These are phyloP conservation scores for Monarcha castaneiventris DNA, from an alignment of 2,113 vertebrate genomes.

Conservation along the genomic window DNA sequence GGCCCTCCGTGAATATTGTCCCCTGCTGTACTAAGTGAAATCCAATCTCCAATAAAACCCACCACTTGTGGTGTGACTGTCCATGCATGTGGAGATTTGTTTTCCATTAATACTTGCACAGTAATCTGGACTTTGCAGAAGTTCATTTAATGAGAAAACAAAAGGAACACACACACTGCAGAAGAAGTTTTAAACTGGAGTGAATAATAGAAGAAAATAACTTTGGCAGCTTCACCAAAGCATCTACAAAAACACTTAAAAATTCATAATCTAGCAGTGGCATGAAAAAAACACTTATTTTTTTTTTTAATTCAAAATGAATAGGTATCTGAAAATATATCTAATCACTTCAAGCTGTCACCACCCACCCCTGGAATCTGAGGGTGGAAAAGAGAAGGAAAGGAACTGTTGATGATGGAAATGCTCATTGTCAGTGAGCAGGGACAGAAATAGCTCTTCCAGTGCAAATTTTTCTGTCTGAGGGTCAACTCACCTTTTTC, in stretches of 20 bases:
- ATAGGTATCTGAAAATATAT: conserved; percentile 51
- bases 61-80: not conserved
- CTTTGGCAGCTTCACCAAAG: not conserved
- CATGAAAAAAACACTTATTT: not conserved
- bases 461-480: not conserved
- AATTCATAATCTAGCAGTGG: not conserved
- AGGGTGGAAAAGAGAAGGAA: conserved; percentile 46
- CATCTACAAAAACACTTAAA: not conserved
- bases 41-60: not conserved
- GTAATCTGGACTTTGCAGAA: not conserved
- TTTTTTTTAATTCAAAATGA: not conserved
- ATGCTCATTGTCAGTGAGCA: conserved; percentile 24
- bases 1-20: not conserved
- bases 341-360: conserved; percentile 53
- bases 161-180: not conserved
- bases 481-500: not conserved
- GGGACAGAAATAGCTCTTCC: conserved; percentile 17
- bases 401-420: conserved; percentile 40
- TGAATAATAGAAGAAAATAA: not conserved
- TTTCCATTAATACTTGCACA: not conserved
- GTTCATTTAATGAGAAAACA: not conserved
- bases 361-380: conserved; percentile 52
- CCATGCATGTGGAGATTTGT: not conserved
- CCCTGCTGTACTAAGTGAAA: not conserved
- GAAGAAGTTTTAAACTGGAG: not conserved